Conservation (phyloP, 2,797 vertebrate species). For the Vespertilio murinus region DNA sequence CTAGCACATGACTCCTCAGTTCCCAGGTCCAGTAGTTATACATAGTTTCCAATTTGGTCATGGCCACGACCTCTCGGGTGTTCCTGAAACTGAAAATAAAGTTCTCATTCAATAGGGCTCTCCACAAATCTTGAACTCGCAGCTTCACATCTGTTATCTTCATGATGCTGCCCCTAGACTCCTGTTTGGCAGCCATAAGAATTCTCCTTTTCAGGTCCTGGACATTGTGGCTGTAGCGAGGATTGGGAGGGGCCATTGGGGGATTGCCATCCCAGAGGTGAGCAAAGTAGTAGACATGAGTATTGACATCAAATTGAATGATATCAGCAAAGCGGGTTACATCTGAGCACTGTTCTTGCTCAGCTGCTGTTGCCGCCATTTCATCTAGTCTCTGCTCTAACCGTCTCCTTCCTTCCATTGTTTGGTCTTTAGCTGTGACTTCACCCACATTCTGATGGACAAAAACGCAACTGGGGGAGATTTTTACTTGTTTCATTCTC, state of each 20-base stretch:
- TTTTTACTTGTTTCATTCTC: slow-evolving; percentile 85
- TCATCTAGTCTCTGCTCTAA: slow-evolving; percentile 85
- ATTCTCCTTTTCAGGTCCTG: slow-evolving; percentile 83
- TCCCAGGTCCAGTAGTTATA: slow-evolving; percentile 83
- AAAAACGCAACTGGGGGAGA: slow-evolving; percentile 83
- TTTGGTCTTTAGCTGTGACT: slow-evolving; percentile 83
- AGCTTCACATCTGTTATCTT: slow-evolving; percentile 81
- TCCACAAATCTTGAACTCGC: slow-evolving; percentile 84
- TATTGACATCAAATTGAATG: slow-evolving; percentile 83
- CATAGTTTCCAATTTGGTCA: slow-evolving; percentile 81
- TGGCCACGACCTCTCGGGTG: slow-evolving; percentile 78
- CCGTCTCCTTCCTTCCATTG: slow-evolving; percentile 80
- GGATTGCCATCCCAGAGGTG: slow-evolving; percentile 87
- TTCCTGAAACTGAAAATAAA: slow-evolving; percentile 88
- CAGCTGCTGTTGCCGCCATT: slow-evolving; percentile 81
- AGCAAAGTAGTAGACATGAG: slow-evolving; percentile 85
- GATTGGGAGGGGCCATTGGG: slow-evolving; percentile 86
- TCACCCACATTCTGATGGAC: slow-evolving; percentile 84
- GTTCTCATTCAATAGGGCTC: slow-evolving; percentile 83
- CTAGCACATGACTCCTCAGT: slow-evolving; percentile 78
- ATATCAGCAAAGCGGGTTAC: slow-evolving; percentile 81
- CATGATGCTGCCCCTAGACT: slow-evolving; percentile 52
- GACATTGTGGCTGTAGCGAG: slow-evolving; percentile 82
- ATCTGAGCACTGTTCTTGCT: slow-evolving; percentile 80
- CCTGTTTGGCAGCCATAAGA: slow-evolving; percentile 71